These are phyloP conservation scores for Himantopus leucocephalus DNA, from an alignment of 2,113 vertebrate genomes.

Conservation along the genomic window DNA sequence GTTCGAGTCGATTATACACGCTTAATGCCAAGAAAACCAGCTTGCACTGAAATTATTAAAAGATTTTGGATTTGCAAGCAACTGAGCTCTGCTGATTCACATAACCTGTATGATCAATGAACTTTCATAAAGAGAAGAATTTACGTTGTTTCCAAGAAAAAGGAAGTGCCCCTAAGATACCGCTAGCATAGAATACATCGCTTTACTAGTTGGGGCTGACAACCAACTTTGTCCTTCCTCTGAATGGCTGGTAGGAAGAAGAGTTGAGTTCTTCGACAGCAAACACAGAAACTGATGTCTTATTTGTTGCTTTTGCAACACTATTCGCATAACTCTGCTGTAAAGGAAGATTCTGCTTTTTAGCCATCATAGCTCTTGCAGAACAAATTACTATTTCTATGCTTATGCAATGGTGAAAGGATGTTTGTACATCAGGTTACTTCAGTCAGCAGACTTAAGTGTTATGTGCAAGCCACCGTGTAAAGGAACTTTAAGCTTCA, in stretches of 20 bases:
- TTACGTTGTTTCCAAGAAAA: neutral
- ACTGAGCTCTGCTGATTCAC: neutral
- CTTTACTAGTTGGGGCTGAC: neutral
- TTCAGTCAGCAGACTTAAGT: neutral
- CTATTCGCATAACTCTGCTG: fast-evolving
- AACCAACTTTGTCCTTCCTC: neutral
- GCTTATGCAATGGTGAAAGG: neutral
- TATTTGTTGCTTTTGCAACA: neutral
- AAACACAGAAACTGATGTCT: neutral
- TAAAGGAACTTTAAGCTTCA: neutral
- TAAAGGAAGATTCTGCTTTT: neutral
- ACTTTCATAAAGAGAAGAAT: neutral
- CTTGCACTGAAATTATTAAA: neutral
- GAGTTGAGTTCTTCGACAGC: neutral
- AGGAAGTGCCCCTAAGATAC: too few species aligned
- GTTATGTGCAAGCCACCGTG: too few species aligned
- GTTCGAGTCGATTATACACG: fast-evolving
- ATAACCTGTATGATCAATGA: neutral
- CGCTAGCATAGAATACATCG: neutral
- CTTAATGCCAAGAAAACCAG: neutral
- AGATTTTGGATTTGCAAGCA: neutral
- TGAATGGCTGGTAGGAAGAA: neutral
- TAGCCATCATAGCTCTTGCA: neutral
- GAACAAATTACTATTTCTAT: neutral
- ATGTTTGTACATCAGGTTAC: neutral